These are phyloP conservation scores for Rhinichthys klamathensis DNA, from an alignment of 2,113 vertebrate species.

Conservation along the genomic window DNA sequence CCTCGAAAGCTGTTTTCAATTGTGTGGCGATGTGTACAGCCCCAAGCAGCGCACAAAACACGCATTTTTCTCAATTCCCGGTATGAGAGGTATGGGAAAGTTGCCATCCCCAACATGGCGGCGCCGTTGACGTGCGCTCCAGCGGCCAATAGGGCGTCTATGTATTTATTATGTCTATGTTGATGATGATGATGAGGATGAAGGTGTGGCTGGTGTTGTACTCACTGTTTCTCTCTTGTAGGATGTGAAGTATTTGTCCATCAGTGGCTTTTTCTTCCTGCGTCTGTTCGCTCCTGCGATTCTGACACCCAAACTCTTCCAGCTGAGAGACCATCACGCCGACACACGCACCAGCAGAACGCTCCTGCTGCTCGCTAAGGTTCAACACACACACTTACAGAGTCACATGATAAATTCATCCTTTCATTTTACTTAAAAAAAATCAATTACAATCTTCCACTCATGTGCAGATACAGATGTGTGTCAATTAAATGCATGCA, in stretches of 20 bases:
- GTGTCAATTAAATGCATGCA: neutral
- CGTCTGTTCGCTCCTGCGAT: constrained; percentile 88
- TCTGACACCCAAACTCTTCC: constrained; percentile 89
- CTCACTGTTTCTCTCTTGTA: constrained; percentile 57
- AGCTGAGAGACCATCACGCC: constrained; percentile 86
- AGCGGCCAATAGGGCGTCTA: no score
- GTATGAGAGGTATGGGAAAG: no score
- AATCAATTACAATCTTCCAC: no score
- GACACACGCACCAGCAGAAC: constrained; percentile 86
- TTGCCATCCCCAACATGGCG: no score
- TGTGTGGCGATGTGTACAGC: no score
- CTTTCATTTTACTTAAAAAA: no score
- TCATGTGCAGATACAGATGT: no score
- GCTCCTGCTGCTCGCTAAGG: constrained; percentile 89
- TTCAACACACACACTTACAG: constrained; percentile 48
- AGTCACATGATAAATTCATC: neutral
- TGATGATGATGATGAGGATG: neutral
- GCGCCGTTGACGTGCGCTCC: no score
- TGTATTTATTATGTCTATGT: no score
- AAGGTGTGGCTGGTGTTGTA: neutral
- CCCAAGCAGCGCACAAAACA: no score
- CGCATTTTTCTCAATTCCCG: no score
- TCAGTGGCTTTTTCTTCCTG: constrained; percentile 90
- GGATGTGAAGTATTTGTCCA: constrained; percentile 87
- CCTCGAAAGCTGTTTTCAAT: no score